Percentiles rank a stretch among this genome's conserved stretches.
These are phyloP conservation scores for Anguilla anguilla DNA, from an alignment of 2,797 vertebrate genomes.

Conservation along the genomic window DNA sequence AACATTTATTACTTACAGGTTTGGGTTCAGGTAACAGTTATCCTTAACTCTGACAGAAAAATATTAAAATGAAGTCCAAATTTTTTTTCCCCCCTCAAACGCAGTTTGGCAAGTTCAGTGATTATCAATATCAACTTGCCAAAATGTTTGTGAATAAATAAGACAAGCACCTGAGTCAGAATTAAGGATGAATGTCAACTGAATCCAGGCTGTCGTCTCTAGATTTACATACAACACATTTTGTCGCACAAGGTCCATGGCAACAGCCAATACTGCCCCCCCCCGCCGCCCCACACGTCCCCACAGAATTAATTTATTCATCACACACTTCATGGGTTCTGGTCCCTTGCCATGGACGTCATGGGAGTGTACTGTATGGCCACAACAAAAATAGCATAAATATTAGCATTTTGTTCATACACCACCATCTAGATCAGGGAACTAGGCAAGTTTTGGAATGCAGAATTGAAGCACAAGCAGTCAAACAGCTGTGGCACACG, in stretches of 20 bases:
- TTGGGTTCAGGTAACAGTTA: neutral
- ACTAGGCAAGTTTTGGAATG: neutral
- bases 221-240: neutral
- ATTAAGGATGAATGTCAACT: neutral
- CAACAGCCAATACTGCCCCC: neutral
- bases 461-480: neutral
- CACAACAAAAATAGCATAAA: conserved; percentile 1
- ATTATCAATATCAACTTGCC: neutral
- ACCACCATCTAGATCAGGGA: neutral
- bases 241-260: neutral
- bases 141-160: conserved; percentile 6
- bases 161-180: neutral
- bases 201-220: neutral
- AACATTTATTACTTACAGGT: neutral
- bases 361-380: neutral
- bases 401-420: neutral
- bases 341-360: neutral
- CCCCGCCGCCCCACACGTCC: neutral
- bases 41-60: neutral
- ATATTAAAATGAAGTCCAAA: neutral
- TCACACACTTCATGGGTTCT: neutral
- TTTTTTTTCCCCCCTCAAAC: neutral
- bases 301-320: neutral
- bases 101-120: neutral
- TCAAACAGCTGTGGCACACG: neutral